Evolutionary conservation across 2,888 invertebrate genomes (phyloP), one percentile per base, ranked within the genome.

Genomic region (Pocota personata): DNA sequence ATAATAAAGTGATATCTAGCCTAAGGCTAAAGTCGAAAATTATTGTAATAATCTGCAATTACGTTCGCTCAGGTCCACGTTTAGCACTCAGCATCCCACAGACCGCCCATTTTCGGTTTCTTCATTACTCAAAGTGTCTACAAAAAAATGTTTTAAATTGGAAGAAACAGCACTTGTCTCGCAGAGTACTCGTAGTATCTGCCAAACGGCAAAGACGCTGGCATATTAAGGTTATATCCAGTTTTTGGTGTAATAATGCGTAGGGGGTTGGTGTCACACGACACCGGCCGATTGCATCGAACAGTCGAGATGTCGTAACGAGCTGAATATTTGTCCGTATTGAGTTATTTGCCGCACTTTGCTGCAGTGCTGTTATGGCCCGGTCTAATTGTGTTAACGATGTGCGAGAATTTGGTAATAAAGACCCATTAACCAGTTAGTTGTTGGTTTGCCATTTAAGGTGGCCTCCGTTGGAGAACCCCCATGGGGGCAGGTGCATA

Each of bases 31-130:
- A 40, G 57, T 19, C 62, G 46, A 46, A 60, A 84, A 79, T 76
- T 76, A 86, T 86, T 86, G 86, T 86, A 86, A 86, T 86, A 86
- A 86, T 76, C 86, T 50, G 86, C 86, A 80, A 86, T 86, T 86
- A 86, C 86, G 76, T 37, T 30, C 60, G 82, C 67, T 27, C 72
- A 72, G 86, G 66, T 77, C 76, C 60, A 66, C 86, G 67, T 82
- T 86, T 86, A 86, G 82, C 86, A 62, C 66, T 60, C 67, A 40
- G 37, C 52, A 76, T 76, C 82, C 86, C 82, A 86, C 86, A 67
- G 72, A 55, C 71, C 86, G 82, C 86, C 82, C 82, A 62, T 67
- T 77, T 82, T 62, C 3, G 67, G 37, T 58, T 37, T 24, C 37
- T 5, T 21, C 27, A 19, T 55, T 19, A 14, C 19, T 7, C 8